phyloP scores from a whole-genome alignment of 1,140 invertebrate genomes.

The Drosophila parabipectinata region DNA sequence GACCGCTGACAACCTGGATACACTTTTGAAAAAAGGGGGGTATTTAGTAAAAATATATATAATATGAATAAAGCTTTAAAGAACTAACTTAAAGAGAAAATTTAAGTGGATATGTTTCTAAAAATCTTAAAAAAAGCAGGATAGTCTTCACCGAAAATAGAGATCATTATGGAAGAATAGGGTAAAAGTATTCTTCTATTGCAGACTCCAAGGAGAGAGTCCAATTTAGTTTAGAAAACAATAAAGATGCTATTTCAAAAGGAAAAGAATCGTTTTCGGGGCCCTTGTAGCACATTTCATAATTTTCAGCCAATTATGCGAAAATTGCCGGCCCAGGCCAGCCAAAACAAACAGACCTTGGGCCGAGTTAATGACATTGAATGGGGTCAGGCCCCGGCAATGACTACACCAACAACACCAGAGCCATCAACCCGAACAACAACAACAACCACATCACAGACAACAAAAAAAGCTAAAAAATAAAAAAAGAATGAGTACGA shows the following conservation, averaged over 20 bases:
- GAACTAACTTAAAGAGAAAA: not conserved
- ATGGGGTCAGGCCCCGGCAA: slow-evolving; percentile 63
- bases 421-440: slow-evolving; percentile 25
- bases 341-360: slow-evolving; percentile 75
- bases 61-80: no score
- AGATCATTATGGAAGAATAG: no score
- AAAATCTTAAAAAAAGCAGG: no score
- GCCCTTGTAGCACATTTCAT: slow-evolving; percentile 69
- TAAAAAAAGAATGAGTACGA: slow-evolving; percentile 20
- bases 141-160: not conserved
- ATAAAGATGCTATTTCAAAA: slow-evolving; percentile 35
- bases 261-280: slow-evolving; percentile 1
- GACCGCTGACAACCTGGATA: slow-evolving; percentile 17
- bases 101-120: no score
- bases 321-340: slow-evolving; percentile 53
- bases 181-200: slow-evolving; percentile 5
- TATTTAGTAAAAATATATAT: not conserved
- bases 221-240: slow-evolving; percentile 57
- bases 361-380: slow-evolving; percentile 77
- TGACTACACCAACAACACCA: slow-evolving; percentile 34
- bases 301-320: slow-evolving; percentile 76
- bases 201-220: slow-evolving; percentile 39
- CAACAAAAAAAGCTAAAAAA: no score
- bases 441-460: slow-evolving; percentile 21
- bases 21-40: not conserved